Evolutionary conservation across 2,113 vertebrate genomes (phyloP), one percentile per base, ranked within the genome.

Genomic region (Prionailurus viverrinus): DNA sequence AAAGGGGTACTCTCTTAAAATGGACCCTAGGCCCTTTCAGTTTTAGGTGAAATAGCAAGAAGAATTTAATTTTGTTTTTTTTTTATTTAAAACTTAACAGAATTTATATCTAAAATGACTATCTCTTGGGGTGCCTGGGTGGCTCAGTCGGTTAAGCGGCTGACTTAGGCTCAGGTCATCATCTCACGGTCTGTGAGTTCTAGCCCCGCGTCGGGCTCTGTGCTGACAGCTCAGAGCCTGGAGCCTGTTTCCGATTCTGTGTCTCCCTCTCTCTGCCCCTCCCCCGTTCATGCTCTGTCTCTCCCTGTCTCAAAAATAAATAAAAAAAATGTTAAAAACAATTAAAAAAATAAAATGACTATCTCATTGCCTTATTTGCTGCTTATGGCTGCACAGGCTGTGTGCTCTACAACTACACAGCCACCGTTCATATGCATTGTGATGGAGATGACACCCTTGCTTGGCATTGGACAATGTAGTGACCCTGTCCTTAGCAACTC

Each of bases 51-150:
- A 68, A 51, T 76, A 83, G 55, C 29, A 96, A 12, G 16, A 36
- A 29, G 14, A 69, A 7, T 29, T 83, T 96, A 61, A 36, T 48
- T 88, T 88, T 36, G 36, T 36, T 36, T 89, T 23, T 78, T 78
- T 48, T 92, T 48, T 16, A 85, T 76, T 69, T 9, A 91, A 95
- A 95, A 58, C 5, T 15, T 63, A 81, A 84, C 85, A 66, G 29
- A 31, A 88, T 90, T 91, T n/a, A 71, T 23, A 73, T 91, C 18
- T 91, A 33, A 97, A 86, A 66, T 55, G 16, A 92, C 23, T 48
- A 29, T 79, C 51, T 61, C 74, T 9, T 45, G 45, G 45, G 45
- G 45, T 1, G 45, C 45, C 45, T 45, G 45, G 45, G 45, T 45
- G 45, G 45, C 45, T 45, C 8, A 45, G 45, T 45, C 45, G 45